Percentiles rank a stretch among this genome's conserved stretches.
phyloP scores from a whole-genome alignment of 2,888 invertebrate species.

The Ryuthela nishihirai region DNA sequence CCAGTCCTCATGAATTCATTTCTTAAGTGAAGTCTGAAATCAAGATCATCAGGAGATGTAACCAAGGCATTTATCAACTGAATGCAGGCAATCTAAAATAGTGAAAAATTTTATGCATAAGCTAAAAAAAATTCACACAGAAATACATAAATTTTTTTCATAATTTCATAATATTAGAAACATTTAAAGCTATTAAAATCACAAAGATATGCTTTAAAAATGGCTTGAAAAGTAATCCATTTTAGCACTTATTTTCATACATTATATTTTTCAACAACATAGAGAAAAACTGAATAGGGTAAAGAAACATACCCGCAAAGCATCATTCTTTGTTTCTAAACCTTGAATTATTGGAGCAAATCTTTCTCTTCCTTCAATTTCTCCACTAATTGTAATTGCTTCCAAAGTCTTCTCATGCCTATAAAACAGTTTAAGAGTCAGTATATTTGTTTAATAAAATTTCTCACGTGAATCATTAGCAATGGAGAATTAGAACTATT shows the following conservation, averaged over 20 bases:
- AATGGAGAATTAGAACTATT: too few species aligned
- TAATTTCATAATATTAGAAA: not conserved
- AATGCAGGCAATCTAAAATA: conserved; percentile 72
- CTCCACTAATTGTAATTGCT: conserved; percentile 83
- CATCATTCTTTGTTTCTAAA: conserved; percentile 61
- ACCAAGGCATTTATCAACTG: conserved; percentile 92
- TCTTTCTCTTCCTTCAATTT: conserved; percentile 63
- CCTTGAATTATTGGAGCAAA: conserved; percentile 69
- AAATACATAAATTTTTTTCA: not conserved
- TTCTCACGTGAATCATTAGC: too few species aligned
- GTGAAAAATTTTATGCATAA: conserved; percentile 23
- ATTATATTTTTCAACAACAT: too few species aligned
- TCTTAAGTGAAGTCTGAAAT: conserved; percentile 86
- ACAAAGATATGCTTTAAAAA: not conserved
- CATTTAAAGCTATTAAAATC: not conserved
- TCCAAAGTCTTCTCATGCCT: conserved; percentile 80
- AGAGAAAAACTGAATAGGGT: conserved; percentile 24
- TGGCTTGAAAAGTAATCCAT: too few species aligned
- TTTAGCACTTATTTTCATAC: too few species aligned
- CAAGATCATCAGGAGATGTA: conserved; percentile 78
- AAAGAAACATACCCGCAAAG: conserved; percentile 60
- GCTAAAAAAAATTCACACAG: not conserved
- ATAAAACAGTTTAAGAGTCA: conserved; percentile 15
- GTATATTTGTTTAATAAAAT: not conserved
- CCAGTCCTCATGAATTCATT: conserved; percentile 95